Evolutionary conservation across 1,140 invertebrate genomes (phyloP).

Genomic region (Macrosteles quadrilineatus): DNA sequence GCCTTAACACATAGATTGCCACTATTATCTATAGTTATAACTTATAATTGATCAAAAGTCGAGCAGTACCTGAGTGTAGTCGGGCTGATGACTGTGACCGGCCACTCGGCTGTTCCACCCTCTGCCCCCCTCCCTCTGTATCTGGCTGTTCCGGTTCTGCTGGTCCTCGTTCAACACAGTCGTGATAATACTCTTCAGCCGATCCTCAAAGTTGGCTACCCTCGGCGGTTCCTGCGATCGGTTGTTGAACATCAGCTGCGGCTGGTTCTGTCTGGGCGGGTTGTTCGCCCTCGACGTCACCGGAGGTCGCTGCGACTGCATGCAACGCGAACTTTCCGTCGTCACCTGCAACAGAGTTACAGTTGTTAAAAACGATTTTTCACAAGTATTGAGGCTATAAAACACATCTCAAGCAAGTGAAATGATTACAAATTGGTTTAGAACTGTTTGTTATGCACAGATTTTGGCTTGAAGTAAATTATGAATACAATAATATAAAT

Average conservation of each 20-base stretch:
- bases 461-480: no score
- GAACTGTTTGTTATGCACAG: no score
- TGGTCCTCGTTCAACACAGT: conserved; percentile 86
- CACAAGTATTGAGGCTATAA: no score
- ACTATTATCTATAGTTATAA: no score
- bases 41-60: no score
- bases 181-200: conserved; percentile 90
- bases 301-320: background rate
- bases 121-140: conserved; percentile 46
- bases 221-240: conserved; percentile 73
- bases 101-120: conserved; percentile 13
- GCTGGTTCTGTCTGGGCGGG: background rate
- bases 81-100: conserved; percentile 48
- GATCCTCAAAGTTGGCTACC: conserved; percentile 86
- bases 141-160: conserved; percentile 56
- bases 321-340: no score
- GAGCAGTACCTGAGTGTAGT: conserved; percentile 61
- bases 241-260: conserved; percentile 36
- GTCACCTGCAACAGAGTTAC: no score
- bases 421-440: no score
- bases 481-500: no score
- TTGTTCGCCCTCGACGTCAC: conserved; percentile 25
- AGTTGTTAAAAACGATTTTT: no score
- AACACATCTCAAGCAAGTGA: no score
- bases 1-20: no score